Evolutionary conservation across 53 echinoderm and acorn worm genomes (phyloP), one percentile per base, ranked within the genome.

Genomic region (Hippasteria phrygiana): DNA sequence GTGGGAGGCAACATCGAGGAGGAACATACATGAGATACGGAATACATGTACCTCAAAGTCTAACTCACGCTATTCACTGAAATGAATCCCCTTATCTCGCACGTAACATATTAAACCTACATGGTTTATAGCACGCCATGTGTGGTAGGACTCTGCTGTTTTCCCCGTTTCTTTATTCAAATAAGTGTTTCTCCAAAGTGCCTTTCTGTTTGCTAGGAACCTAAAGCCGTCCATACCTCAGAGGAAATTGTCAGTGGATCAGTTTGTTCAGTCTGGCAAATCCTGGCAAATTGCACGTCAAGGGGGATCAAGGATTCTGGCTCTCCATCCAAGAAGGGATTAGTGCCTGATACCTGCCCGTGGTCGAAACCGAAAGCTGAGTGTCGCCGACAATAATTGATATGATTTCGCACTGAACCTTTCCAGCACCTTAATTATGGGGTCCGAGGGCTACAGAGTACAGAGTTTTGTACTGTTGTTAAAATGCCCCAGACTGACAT

Each of bases 281-380:
- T 79, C 79, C 79, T 26, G 40, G 11, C 79, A 62, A 62, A 79
- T 79, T 79, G 79, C 79, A 39, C 62, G 79, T 79, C 59, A 62
- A 35, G 7, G n/a, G 13, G 79, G 79, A 59, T 59, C n/a, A 39
- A 56, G 0, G 62, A 38, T 14, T 17, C 55, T 17, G 39, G 6
- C 36, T 79, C 42, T 9, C 41, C 28, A 59, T 67, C 35, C 3
- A 10, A 35, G 69, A 18, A 59, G 36, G 69, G 69, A 67, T 67
- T 35, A 67, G 16, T 1, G 36, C 9, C 37, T 67, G 13, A 67
- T 35, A 12, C 37, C 34, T 33, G 69, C 69, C 11, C 34, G 34
- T 35, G 37, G 37, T 33, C 26, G 7, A 67, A 33, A 67, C 69
- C 36, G 33, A 12, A 33, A 35, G 69, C 69, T 67, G 69, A 67